Evolutionary conservation across 2,113 vertebrate genomes (phyloP).

Genomic region (Microcebus jonahi): DNA sequence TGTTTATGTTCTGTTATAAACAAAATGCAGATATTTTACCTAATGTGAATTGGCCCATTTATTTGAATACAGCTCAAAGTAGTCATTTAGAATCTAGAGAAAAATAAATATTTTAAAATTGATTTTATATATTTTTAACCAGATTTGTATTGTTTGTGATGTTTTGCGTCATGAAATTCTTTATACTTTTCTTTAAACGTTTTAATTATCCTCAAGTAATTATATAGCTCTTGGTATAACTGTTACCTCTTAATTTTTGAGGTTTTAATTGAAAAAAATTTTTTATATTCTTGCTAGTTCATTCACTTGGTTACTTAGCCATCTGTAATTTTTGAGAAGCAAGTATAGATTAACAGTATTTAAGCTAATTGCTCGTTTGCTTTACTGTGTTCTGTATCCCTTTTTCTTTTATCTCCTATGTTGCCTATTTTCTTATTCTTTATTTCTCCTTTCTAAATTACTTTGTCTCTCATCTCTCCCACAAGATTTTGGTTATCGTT

Average conservation of each 20-base stretch:
- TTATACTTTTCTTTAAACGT: not conserved
- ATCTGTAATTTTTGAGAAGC: not conserved
- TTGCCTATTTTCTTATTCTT: slow-evolving; percentile 5
- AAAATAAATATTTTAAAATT: not conserved
- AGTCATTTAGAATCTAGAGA: not conserved
- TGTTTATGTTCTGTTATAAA: not conserved
- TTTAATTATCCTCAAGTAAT: slow-evolving; percentile 29
- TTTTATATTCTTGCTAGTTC: not conserved
- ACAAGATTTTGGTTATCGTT: not conserved
- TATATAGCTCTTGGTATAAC: not conserved
- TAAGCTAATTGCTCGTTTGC: not conserved
- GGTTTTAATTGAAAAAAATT: slow-evolving; percentile 18
- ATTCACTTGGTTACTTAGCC: not conserved
- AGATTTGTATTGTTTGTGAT: not conserved
- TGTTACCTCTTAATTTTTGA: slow-evolving; percentile 8
- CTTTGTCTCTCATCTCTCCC: not conserved
- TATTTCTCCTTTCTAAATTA: not conserved
- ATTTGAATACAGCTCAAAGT: not conserved
- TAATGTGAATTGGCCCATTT: not conserved
- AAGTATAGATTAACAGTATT: not conserved
- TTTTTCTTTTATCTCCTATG: not conserved
- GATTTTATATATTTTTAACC: not conserved
- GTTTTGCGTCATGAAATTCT: not conserved
- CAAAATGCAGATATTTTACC: not conserved
- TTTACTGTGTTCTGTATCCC: not conserved